Evolutionary conservation across 2,797 vertebrate genomes (phyloP), one percentile per base, ranked within the genome.

Genomic region (Coilia nasus): DNA sequence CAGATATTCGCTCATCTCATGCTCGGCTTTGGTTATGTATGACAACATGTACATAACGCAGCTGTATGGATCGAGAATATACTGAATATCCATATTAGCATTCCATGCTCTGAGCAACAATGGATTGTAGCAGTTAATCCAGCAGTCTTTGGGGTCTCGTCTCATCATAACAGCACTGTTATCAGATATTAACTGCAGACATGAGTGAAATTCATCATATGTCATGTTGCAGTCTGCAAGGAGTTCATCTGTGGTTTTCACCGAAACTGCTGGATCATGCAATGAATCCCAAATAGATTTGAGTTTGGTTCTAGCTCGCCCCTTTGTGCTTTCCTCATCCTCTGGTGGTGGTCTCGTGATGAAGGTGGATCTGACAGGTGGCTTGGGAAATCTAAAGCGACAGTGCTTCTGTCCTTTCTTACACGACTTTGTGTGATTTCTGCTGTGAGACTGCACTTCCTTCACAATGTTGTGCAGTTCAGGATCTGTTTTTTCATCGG

Each of bases 21-120:
- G 59, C n/a, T 89, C 88, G 6, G 85, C 46, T 62, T 87, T 89
- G 17, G 85, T 83, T 57, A 89, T 85, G 71, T 84, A 88, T 3
- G 86, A 87, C 15, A 86, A 31, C 6, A 82, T 83, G 57, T 86
- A 89, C 62, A 86, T 81, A 10, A 89, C 59, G 71, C 83, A 85
- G 25, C 82, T 46, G 64, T 83, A 87, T 25, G 71, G 7, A 82
- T 89, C 35, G 14, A 87, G 59, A 47, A 88, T 59, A n/a, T 81
- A 88, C 71, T 75, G 67, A 41, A 75, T 35, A 3, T 75, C 67
- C 67, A 75, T 75, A 15, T 75, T 75, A 0, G 67, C 67, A 19
- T 35, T 6, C 67, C 67, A 75, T 41, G 64, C 64, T 10, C 25
- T 31, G 2, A 71, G 5, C 12, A 31, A 31, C 1, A 12, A 0